Evolutionary conservation across 1,140 invertebrate genomes (phyloP), one percentile per base, ranked within the genome.

Genomic region (Drosophila navojoa): DNA sequence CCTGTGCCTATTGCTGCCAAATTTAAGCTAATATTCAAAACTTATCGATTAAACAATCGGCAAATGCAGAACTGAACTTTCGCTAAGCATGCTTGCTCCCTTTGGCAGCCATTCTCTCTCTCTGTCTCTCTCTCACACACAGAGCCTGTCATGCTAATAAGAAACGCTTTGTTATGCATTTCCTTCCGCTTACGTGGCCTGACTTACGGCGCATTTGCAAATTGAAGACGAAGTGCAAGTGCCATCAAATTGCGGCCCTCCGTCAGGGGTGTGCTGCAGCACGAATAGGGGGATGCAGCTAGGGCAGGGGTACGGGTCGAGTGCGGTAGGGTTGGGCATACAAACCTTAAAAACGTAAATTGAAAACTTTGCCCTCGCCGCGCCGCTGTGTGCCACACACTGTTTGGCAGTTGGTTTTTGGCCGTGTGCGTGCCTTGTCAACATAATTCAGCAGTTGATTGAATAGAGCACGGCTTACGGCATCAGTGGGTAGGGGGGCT

Each of bases 161-260:
- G 81, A 81, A 78, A 70, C 76, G 81, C 81, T 86, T 86, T 86
- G 81, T 86, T 86, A 77, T 85, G 81, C 78, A 78, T 76, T 86
- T 86, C 81, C 81, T 86, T 86, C 78, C 82, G 76, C 64, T 81
- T 86, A 86, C 81, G 77, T 85, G 81, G 81, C 81, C 73, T 71
- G 74, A 75, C 66, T 85, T 71, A 67, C 72, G 77, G 81, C 74
- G 75, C 81, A 85, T 85, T 86, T 80, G 81, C 77, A 44, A 86
- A 86, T 78, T 86, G 64, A 86, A 86, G 82, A 66, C 82, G 79
- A 87, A 71, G 76, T 79, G 81, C 76, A 79, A 85, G 77, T 66
- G 60, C 76, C 66, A 84, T 70, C 66, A 76, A 76, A 68, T 62
- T 79, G 64, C 50, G 64, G 61, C 47, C 76, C 61, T 72, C 59